These are phyloP conservation scores for Geotrupes spiniger DNA, from an alignment of 2,888 invertebrate species.

Conservation along the genomic window DNA sequence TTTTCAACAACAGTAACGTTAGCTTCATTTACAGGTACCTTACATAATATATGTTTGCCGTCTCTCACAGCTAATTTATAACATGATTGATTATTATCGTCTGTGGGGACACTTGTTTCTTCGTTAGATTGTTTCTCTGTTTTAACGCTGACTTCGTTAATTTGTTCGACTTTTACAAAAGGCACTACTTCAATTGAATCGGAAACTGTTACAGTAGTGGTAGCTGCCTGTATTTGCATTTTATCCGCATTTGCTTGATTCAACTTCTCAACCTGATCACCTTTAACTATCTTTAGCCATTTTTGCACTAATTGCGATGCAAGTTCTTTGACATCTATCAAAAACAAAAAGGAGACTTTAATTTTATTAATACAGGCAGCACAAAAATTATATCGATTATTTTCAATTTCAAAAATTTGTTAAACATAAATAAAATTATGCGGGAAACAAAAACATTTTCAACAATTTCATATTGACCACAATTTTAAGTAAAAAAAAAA, in stretches of 20 bases:
- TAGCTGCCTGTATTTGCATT: constrained; percentile 8
- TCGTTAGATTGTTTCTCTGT: constrained; percentile 15
- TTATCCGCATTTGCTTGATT: constrained; percentile 6
- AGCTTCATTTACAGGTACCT: constrained; percentile 45
- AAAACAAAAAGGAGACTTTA: constrained; percentile 29
- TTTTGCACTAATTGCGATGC: constrained; percentile 82
- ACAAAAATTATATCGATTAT: too few species aligned
- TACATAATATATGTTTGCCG: constrained; percentile 67
- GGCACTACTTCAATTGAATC: constrained; percentile 17
- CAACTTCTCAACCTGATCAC: constrained; percentile 48
- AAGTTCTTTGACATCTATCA: constrained; percentile 71
- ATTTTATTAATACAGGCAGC: not conserved
- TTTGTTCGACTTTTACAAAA: constrained; percentile 12
- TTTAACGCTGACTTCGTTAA: constrained; percentile 18
- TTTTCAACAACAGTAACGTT: constrained; percentile 40
- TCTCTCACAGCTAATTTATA: constrained; percentile 70
- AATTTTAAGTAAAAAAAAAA: not conserved
- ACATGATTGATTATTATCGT: constrained; percentile 33
- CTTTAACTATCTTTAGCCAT: constrained; percentile 88
- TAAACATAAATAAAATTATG: too few species aligned
- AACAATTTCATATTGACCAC: constrained; percentile 3
- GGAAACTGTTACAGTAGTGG: constrained; percentile 1
- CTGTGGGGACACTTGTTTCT: constrained; percentile 19
- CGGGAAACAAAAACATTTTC: too few species aligned
- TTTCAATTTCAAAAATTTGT: too few species aligned